Conservation (phyloP, 2,888 invertebrate genomes). For the Drosophila kanekoi region DNA sequence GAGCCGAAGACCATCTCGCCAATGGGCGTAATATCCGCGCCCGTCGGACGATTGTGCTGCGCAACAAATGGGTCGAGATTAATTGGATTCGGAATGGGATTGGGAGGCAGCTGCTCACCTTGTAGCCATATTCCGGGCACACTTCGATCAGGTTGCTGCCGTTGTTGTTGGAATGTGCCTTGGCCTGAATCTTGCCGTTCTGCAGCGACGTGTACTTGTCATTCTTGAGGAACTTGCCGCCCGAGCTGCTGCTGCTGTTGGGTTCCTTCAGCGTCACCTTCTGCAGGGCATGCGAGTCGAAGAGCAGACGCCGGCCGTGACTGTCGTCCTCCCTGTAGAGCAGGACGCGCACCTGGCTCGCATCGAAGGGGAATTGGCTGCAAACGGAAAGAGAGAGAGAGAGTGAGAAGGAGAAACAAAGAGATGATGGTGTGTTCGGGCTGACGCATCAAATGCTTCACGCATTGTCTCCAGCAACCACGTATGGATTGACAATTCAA, state of each 20-base stretch:
- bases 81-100: background rate
- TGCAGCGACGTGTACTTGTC: slow-evolving; percentile 61
- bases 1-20: slow-evolving; percentile 97
- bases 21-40: slow-evolving; percentile 90
- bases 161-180: slow-evolving; percentile 75
- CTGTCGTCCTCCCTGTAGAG: slow-evolving; percentile 95
- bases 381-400: slow-evolving; percentile 36
- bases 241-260: slow-evolving; percentile 17
- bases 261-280: slow-evolving; percentile 86
- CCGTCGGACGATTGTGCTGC: slow-evolving; percentile 88
- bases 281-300: slow-evolving; percentile 91
- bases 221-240: slow-evolving; percentile 67
- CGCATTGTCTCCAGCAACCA: slow-evolving; percentile 30
- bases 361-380: slow-evolving; percentile 88
- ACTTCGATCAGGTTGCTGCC: slow-evolving; percentile 87
- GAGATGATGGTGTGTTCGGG: slow-evolving; percentile 11
- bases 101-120: slow-evolving; percentile 86
- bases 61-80: background rate
- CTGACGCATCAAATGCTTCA: too few relatives aligned
- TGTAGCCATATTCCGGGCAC: slow-evolving; percentile 88
- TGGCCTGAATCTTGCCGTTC: slow-evolving; percentile 70
- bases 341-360: slow-evolving; percentile 91
- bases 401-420: background rate
- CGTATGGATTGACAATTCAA: slow-evolving; percentile 6
- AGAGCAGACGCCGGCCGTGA: slow-evolving; percentile 91